phyloP scores from a whole-genome alignment of 2,888 invertebrate species.

The Hypomecis punctinalis region DNA sequence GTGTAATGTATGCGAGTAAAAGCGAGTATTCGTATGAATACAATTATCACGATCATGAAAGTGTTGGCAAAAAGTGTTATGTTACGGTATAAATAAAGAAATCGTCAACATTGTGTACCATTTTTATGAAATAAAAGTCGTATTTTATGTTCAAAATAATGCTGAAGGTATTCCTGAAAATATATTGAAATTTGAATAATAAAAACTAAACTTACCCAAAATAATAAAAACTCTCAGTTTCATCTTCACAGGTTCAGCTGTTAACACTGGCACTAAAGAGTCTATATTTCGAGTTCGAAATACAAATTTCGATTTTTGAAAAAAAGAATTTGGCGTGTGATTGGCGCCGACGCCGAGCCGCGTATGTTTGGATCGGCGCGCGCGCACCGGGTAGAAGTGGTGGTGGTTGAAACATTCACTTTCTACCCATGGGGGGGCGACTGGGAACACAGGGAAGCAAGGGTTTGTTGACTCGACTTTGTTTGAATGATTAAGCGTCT shows the following conservation, averaged over 20 bases:
- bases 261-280: slow-evolving; percentile 70
- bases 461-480: slow-evolving; percentile 74
- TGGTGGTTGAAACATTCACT: slow-evolving; percentile 72
- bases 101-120: neutral
- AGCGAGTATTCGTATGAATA: slow-evolving; percentile 30
- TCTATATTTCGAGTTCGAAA: slow-evolving; percentile 44
- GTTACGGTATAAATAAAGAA: neutral
- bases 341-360: slow-evolving; percentile 71
- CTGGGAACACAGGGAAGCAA: slow-evolving; percentile 71
- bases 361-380: slow-evolving; percentile 68
- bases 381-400: slow-evolving; percentile 52
- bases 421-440: slow-evolving; percentile 77
- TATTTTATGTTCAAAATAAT: neutral
- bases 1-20: slow-evolving; percentile 31
- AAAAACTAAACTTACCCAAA: slow-evolving; percentile 67
- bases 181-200: neutral
- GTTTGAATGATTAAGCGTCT: neutral
- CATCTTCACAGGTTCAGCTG: slow-evolving; percentile 52
- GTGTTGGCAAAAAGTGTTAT: slow-evolving; percentile 1
- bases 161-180: neutral
- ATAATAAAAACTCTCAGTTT: slow-evolving; percentile 72
- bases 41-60: slow-evolving; percentile 27
- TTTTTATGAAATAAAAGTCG: neutral
- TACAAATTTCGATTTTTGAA: slow-evolving; percentile 46
- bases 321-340: slow-evolving; percentile 65